phyloP scores from a whole-genome alignment of 2,888 invertebrate genomes.

The Sclerodermus sp. region DNA sequence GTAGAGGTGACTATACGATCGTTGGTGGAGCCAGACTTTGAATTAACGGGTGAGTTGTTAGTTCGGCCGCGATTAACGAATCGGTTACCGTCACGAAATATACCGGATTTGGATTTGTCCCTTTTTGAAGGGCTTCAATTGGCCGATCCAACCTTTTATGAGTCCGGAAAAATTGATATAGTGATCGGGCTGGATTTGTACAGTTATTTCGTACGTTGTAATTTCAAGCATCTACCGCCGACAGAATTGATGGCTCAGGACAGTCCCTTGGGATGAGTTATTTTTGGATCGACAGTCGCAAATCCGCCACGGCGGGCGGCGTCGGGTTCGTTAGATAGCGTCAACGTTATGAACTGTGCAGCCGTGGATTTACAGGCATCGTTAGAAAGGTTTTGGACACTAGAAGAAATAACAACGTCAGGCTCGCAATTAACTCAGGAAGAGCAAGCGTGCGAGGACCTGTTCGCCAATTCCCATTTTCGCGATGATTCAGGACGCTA shows the following conservation, averaged over 20 bases:
- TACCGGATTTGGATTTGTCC: background rate
- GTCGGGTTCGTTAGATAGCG: too few relatives aligned
- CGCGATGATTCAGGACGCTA: too few relatives aligned
- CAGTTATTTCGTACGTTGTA: conserved; percentile 3
- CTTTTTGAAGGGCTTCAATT: conserved; percentile 10
- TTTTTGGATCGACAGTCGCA: conserved; percentile 5
- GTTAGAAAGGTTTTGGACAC: too few relatives aligned
- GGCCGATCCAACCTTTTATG: conserved; percentile 17
- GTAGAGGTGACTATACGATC: background rate
- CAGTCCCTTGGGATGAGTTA: conserved; percentile 17
- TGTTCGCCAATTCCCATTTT: too few relatives aligned
- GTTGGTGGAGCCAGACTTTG: background rate
- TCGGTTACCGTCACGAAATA: background rate
- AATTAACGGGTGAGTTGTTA: background rate
- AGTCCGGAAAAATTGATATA: conserved; percentile 9
- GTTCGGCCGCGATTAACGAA: background rate
- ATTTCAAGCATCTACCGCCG: conserved; percentile 5
- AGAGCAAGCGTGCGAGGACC: too few relatives aligned
- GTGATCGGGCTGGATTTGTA: conserved; percentile 16
- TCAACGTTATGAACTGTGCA: too few relatives aligned
- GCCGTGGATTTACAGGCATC: too few relatives aligned
- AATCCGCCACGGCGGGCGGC: too few relatives aligned
- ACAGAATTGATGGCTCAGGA: conserved; percentile 9
- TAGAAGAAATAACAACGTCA: too few relatives aligned
- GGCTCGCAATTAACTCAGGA: too few relatives aligned